These are phyloP conservation scores for Cerastoderma edule DNA, from an alignment of 2,888 invertebrate genomes.

Conservation along the genomic window DNA sequence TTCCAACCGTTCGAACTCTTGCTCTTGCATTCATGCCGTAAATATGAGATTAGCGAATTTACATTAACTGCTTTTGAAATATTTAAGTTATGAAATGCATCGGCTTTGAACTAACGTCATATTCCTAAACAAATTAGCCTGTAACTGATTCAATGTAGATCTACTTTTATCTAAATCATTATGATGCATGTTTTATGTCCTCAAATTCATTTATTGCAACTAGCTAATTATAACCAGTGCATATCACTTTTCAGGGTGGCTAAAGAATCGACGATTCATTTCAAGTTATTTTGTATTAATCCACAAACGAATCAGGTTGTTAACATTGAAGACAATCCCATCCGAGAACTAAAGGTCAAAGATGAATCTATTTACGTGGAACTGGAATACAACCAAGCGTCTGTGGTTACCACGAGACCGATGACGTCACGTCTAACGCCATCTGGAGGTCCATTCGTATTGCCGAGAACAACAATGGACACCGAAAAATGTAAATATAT, in stretches of 20 bases:
- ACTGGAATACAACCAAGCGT: neutral
- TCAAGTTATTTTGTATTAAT: slow-evolving; percentile 6
- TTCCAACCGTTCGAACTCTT: no score
- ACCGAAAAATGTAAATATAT: neutral
- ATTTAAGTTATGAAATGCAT: no score
- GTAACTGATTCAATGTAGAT: no score
- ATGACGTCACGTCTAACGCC: slow-evolving; percentile 17
- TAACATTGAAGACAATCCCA: slow-evolving; percentile 6
- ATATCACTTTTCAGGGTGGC: slow-evolving; percentile 14
- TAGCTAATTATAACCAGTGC: no score
- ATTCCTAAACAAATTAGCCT: no score
- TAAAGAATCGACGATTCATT: neutral
- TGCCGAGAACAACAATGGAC: neutral
- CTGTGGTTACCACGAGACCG: neutral
- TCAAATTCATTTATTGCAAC: no score
- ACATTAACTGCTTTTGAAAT: no score
- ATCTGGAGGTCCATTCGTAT: neutral
- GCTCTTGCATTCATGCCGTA: no score
- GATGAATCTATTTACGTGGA: neutral
- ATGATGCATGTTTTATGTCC: no score
- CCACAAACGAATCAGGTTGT: neutral
- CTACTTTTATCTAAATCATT: no score
- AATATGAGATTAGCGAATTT: no score
- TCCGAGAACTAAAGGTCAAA: neutral
- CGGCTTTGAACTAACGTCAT: no score